Evolutionary conservation across 2,888 invertebrate genomes (phyloP), one percentile per base, ranked within the genome.

Genomic region (Tiliacea aurago): DNA sequence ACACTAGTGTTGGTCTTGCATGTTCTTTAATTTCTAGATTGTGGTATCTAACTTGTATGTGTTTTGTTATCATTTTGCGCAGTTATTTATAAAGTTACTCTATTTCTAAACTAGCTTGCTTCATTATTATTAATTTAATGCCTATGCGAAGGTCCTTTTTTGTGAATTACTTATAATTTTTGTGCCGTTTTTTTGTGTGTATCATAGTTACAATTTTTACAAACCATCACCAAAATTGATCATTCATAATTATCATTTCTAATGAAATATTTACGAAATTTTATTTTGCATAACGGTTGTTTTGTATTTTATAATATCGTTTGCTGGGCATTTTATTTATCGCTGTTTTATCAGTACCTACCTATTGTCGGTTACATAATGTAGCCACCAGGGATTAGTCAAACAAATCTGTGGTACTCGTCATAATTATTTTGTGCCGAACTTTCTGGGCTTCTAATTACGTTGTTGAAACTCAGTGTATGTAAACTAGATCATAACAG

Each of bases 301-400:
- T 53, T 28, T 55, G 28, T 75, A 37, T 51, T 65, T 73, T 55
- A 64, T 71, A 47, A 33, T 11, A 58, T 28, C 13, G 13, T 20
- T 69, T 63, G 62, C 70, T 81, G 53, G 47, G 53, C 58, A 53
- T 63, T 64, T 69, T 58, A 58, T 65, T 51, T 45, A 64, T 67
- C 23, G 70, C 37, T 49, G 7, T 74, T 49, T 65, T 58, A 56
- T 45, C 11, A 43, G 18, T 33, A 51, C 11, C 23, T 41, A 41
- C 28, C 28, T 49, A 13, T 47, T 28, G 9, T 56, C 20, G 20
- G 43, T 81, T 75, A 81, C 53, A 67, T 79, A 81, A 70, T 43
- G 20, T 15, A 28, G n/a, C 33, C 43, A 64, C 23, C 23, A 61
- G 59, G 51, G 65, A 58, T 75, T 65, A 53, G n/a, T 59, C 6